Conservation (phyloP, 2,888 invertebrate genomes). For the Masnerella sp. region DNA sequence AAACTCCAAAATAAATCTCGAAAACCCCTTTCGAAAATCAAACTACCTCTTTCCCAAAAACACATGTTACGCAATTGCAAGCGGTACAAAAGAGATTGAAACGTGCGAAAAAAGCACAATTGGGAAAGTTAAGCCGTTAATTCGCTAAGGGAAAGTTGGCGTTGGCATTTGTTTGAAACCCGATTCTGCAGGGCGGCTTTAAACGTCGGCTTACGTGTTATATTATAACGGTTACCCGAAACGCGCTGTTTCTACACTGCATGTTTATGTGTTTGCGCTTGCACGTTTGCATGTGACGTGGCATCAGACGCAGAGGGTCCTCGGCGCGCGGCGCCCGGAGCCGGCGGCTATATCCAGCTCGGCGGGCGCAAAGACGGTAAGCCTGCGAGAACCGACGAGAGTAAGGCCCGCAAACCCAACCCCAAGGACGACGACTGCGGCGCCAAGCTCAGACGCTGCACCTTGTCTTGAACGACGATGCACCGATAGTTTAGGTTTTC, state of each 20-base stretch:
- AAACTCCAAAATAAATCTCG: no score
- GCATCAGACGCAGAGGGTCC: conserved; percentile 68
- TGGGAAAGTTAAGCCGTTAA: no score
- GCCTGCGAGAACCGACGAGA: conserved; percentile 62
- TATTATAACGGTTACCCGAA: conserved; percentile 39
- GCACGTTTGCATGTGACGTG: conserved; percentile 66
- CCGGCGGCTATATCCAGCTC: conserved; percentile 66
- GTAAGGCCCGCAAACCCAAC: conserved; percentile 55
- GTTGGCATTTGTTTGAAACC: not conserved
- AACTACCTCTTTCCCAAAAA: no score
- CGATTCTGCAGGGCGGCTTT: conserved; percentile 44
- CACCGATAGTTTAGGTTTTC: no score
- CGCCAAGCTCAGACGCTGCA: conserved; percentile 68
- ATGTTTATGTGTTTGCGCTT: conserved; percentile 64
- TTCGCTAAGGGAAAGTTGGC: not conserved
- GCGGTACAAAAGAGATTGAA: no score
- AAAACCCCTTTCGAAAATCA: no score
- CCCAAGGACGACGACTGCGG: conserved; percentile 66
- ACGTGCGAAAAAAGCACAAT: no score
- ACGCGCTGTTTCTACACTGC: conserved; percentile 58
- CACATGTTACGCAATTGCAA: no score
- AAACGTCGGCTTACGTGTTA: conserved; percentile 47
- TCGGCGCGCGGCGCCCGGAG: conserved; percentile 55
- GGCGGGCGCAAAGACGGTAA: conserved; percentile 73
- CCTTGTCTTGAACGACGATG: conserved; percentile 68